Percentiles rank a stretch among this genome's conserved stretches.
These are phyloP conservation scores for Hypomecis punctinalis DNA, from an alignment of 2,888 invertebrate genomes.

Conservation along the genomic window DNA sequence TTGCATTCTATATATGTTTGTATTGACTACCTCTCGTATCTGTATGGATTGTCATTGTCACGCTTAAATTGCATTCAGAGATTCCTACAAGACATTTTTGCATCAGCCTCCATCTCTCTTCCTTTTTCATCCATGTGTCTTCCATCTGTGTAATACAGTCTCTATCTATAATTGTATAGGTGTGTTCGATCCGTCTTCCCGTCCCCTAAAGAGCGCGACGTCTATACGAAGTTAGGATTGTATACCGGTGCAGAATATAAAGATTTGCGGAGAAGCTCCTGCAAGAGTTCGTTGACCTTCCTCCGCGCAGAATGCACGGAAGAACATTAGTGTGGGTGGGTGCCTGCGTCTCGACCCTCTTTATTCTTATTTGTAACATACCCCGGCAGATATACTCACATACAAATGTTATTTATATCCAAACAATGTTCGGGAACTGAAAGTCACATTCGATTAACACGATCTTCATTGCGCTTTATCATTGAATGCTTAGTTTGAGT, in stretches of 20 bases:
- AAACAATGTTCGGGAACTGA: conserved; percentile 45
- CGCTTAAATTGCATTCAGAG: conserved; percentile 9
- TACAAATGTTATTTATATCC: conserved; percentile 47
- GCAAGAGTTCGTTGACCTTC: conserved; percentile 70
- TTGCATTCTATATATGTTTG: conserved; percentile 24
- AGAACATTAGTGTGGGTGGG: conserved; percentile 63
- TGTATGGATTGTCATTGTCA: conserved; percentile 10
- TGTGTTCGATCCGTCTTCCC: conserved; percentile 42
- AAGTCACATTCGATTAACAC: conserved; percentile 30
- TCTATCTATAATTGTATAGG: conserved; percentile 24
- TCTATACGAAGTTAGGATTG: conserved; percentile 54
- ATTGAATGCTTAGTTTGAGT: conserved; percentile 3
- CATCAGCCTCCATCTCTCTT: neutral
- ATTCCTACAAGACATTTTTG: neutral
- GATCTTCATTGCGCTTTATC: conserved; percentile 9
- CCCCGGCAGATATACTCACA: conserved; percentile 42
- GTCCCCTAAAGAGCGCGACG: conserved; percentile 47
- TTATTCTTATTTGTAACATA: conserved; percentile 58
- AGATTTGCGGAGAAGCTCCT: conserved; percentile 77
- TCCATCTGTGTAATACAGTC: conserved; percentile 17
- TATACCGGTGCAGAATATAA: conserved; percentile 61
- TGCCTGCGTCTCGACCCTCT: conserved; percentile 60
- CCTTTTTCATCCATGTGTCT: conserved; percentile 5
- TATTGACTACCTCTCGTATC: conserved; percentile 10
- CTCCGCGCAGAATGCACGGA: conserved; percentile 69